These are phyloP conservation scores for Pithecia hirsuta DNA, from an alignment of 2,797 vertebrate genomes.

Conservation along the genomic window DNA sequence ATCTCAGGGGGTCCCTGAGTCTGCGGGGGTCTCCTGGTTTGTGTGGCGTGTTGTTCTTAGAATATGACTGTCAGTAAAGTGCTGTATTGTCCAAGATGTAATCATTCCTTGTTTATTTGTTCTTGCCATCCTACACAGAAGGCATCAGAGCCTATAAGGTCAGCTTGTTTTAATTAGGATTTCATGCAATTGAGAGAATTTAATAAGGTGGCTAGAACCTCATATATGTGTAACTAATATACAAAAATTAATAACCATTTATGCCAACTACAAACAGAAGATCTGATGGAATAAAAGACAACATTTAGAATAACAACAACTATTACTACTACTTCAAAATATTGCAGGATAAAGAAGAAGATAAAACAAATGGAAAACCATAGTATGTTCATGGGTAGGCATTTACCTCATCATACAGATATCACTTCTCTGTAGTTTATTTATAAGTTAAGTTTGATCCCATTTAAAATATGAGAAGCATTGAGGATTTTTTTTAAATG, in stretches of 20 bases:
- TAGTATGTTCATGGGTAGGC: fast-evolving
- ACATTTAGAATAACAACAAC: neutral
- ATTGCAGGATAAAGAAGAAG: neutral
- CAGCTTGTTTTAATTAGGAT: neutral
- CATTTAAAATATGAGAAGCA: neutral
- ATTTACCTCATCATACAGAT: too few relatives aligned
- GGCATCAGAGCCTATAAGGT: neutral
- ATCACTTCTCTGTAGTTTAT: neutral
- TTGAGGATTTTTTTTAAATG: neutral
- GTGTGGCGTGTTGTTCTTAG: neutral
- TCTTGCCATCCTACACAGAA: neutral
- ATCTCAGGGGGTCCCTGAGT: neutral
- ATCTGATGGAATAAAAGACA: neutral
- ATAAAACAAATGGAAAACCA: neutral
- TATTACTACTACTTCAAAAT: neutral
- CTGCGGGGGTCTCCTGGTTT: neutral
- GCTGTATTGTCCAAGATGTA: neutral
- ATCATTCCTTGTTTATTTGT: too few relatives aligned
- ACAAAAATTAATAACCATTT: neutral
- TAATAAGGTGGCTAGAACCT: neutral
- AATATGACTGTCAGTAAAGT: neutral
- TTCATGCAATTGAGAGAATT: neutral
- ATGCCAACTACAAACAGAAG: neutral
- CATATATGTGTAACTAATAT: neutral
- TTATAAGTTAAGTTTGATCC: neutral